A percentile compares a stretch with the other conserved stretches of the same genome.
Conservation (phyloP, 2,888 invertebrate genomes). For the Lycia hirtaria region DNA sequence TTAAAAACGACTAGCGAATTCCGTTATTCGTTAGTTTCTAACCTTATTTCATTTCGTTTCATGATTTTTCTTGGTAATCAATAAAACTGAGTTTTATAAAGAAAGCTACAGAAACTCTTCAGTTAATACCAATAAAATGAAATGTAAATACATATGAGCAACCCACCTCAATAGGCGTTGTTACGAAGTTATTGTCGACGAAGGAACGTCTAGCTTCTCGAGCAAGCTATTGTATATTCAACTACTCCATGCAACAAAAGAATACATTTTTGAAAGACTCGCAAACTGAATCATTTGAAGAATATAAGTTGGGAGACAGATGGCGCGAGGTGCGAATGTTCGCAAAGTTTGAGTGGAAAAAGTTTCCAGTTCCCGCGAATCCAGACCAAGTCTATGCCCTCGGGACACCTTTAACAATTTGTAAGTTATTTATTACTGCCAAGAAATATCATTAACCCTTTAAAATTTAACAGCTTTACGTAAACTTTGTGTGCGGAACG, state of each 20-base stretch:
- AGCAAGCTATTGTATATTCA: slow-evolving; percentile 70
- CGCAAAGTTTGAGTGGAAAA: slow-evolving; percentile 82
- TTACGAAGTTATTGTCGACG: slow-evolving; percentile 53
- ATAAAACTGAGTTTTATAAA: neutral
- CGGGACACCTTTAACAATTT: slow-evolving; percentile 80
- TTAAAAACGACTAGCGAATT: too few species aligned
- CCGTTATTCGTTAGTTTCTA: too few species aligned
- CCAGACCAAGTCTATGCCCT: slow-evolving; percentile 71
- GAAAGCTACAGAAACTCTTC: neutral
- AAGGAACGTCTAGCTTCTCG: slow-evolving; percentile 46
- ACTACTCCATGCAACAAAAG: slow-evolving; percentile 73
- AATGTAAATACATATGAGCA: slow-evolving; percentile 42
- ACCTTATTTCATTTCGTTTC: neutral
- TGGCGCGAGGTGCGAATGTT: slow-evolving; percentile 78
- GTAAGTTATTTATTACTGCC: slow-evolving; percentile 81
- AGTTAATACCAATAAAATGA: slow-evolving; percentile 29
- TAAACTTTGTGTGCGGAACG: slow-evolving; percentile 60
- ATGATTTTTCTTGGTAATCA: too few species aligned
- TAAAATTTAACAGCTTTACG: slow-evolving; percentile 68
- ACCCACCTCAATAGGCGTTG: slow-evolving; percentile 48
- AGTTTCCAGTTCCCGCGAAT: slow-evolving; percentile 65
- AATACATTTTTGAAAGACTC: slow-evolving; percentile 79
- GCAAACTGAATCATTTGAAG: slow-evolving; percentile 83
- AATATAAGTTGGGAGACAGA: slow-evolving; percentile 79
- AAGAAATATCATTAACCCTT: slow-evolving; percentile 82